Percentiles rank a stretch among this genome's conserved stretches.
phyloP scores from a whole-genome alignment of 2,888 invertebrate genomes.

The Autographa gamma region DNA sequence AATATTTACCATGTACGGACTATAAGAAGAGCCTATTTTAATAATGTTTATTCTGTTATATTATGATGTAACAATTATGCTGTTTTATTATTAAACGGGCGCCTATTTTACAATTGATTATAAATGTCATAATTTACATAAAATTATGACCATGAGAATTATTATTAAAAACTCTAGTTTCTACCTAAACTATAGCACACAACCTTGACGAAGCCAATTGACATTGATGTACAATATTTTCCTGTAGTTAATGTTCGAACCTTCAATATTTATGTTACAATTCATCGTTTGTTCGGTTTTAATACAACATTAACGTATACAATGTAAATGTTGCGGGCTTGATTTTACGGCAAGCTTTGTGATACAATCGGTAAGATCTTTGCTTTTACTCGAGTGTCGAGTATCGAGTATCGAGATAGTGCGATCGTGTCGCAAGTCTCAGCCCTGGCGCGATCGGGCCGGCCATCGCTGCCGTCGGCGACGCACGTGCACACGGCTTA shows the following conservation, averaged over 20 bases:
- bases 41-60: background rate
- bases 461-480: conserved; percentile 72
- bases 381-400: conserved; percentile 39
- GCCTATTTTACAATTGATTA: background rate
- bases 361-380: conserved; percentile 49
- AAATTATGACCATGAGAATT: conserved; percentile 18
- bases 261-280: conserved; percentile 38
- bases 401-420: conserved; percentile 56
- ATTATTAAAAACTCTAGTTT: conserved; percentile 21
- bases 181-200: conserved; percentile 36
- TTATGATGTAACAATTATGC: background rate
- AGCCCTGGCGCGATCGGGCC: conserved; percentile 59
- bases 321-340: conserved; percentile 11
- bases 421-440: conserved; percentile 57
- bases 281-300: conserved; percentile 26
- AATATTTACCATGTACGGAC: too few relatives aligned
- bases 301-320: conserved; percentile 18
- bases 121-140: conserved; percentile 7
- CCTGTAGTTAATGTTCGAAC: conserved; percentile 48
- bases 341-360: conserved; percentile 19
- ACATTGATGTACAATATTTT: conserved; percentile 55
- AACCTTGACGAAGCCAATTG: conserved; percentile 44
- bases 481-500: conserved; percentile 82
- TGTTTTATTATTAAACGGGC: background rate
- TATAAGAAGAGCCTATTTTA: background rate